Base-by-base conservation (phyloP, 2,888 invertebrate species). In the Eristalis tenax region DNA sequence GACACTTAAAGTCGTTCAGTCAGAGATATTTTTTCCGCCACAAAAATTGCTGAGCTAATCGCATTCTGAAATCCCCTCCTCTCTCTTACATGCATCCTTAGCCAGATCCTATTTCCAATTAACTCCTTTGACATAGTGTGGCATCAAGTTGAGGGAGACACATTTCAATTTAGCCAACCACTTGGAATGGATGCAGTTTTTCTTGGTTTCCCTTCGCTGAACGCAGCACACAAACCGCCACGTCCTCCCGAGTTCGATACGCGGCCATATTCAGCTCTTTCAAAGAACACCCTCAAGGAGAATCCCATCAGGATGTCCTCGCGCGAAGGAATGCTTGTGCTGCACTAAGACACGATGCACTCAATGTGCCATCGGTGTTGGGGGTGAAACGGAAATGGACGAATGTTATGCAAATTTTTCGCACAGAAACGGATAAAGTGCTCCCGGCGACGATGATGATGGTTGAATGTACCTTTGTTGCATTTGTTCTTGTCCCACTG, bases 401-500 rank as follows among this genome's bases (percentile, higher is more conserved):
- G 69, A 70, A 69, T 69, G 69, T 70, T 81, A 81, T 75, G 81
- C 81, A 81, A 81, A 81, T 63, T 74, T 26, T 38, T 18, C 8
- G 22, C 66, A 61, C 22, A 32, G 56, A 35, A 74, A 64, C 65
- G 70, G 75, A 69, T 74, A 78, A 78, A 77, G 66, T 68, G 78
- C 78, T 64, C 6, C 64, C 13, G 43, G 78, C 64, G 18, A 50
- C 18, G 50, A 50, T 50, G 43, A 43, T 18, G 23, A 50, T 64
- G 66, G 57, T 70, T 65, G 69, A 68, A 68, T 83, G 73, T 78
- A 83, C 78, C 83, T 83, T 78, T 78, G 74, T 78, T 78, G 73
- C 64, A 78, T 83, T 83, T 83, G 64, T 50, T 18, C 50, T 18
- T 18, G n/a, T 50, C 50, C 6, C 50, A n/a, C n/a, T n/a, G n/a